These are phyloP conservation scores for Eretmocerus hayati DNA, from an alignment of 2,888 invertebrate species.

Conservation along the genomic window DNA sequence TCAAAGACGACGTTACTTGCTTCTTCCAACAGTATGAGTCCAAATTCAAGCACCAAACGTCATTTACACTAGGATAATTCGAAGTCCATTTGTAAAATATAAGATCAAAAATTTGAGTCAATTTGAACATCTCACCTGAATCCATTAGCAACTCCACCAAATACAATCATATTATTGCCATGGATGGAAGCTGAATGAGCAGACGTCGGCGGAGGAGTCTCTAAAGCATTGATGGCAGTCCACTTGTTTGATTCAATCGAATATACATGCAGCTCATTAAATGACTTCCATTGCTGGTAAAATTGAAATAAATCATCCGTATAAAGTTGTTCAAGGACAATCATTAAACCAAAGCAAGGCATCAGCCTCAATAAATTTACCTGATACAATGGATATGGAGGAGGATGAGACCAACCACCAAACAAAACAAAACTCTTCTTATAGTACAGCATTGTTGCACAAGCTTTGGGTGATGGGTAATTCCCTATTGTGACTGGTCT, in stretches of 20 bases:
- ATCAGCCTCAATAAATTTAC: no score
- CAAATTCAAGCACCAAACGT: slow-evolving; percentile 84
- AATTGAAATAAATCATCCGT: slow-evolving; percentile 1
- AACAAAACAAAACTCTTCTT: slow-evolving; percentile 78
- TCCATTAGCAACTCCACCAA: slow-evolving; percentile 56
- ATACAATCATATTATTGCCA: slow-evolving; percentile 74
- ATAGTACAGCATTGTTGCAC: slow-evolving; percentile 85
- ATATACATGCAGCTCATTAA: slow-evolving; percentile 87
- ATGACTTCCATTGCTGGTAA: slow-evolving; percentile 66
- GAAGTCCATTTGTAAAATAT: neutral
- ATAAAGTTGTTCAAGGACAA: neutral
- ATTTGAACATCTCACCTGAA: slow-evolving; percentile 33
- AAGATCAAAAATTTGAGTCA: no score
- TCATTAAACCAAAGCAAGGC: no score
- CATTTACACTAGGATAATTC: slow-evolving; percentile 56
- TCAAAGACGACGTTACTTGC: slow-evolving; percentile 60
- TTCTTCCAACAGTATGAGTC: slow-evolving; percentile 70
- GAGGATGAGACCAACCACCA: slow-evolving; percentile 94
- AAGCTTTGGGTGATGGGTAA: slow-evolving; percentile 94
- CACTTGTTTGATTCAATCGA: slow-evolving; percentile 76
- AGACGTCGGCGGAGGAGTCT: slow-evolving; percentile 73
- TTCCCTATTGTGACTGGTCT: slow-evolving; percentile 75
- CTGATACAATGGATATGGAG: slow-evolving; percentile 75
- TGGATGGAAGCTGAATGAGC: slow-evolving; percentile 89
- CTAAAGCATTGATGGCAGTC: slow-evolving; percentile 57